A percentile compares a stretch with the other conserved stretches of the same genome.
Evolutionary conservation across 2,888 invertebrate species (phyloP).

Genomic region (Clanis bilineata): DNA sequence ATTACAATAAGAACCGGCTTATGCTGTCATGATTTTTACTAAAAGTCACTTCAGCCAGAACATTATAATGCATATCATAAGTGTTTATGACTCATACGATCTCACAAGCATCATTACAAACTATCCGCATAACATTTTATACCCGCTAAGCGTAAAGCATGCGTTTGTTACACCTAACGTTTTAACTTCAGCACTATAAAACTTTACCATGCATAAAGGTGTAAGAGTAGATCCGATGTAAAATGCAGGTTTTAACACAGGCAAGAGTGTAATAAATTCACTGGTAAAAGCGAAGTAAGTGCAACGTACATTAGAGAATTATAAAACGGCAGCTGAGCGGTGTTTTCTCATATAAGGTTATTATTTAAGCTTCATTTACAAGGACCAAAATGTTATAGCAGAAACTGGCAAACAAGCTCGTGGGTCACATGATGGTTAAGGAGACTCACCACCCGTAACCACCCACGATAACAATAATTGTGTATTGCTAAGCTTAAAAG

Average conservation of each 20-base stretch:
- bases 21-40: too few species aligned
- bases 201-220: neutral
- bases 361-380: neutral
- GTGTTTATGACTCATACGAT: too few species aligned
- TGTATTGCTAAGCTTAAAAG: too few species aligned
- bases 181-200: conserved; percentile 2
- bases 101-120: too few species aligned
- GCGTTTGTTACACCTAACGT: neutral
- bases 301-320: neutral
- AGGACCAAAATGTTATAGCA: too few species aligned
- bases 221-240: neutral
- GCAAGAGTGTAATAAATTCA: neutral
- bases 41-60: too few species aligned
- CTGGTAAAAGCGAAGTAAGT: neutral
- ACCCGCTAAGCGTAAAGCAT: neutral
- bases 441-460: too few species aligned
- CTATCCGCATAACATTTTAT: neutral
- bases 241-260: neutral
- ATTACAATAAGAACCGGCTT: too few species aligned
- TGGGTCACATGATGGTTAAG: too few species aligned
- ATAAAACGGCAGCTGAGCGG: neutral
- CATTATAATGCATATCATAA: too few species aligned
- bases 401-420: too few species aligned
- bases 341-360: neutral
- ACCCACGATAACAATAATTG: too few species aligned